Percentiles rank a stretch among this genome's conserved stretches.
Conservation (phyloP, 2,113 vertebrate genomes). For the Stomatorhinus ivindoensis region DNA sequence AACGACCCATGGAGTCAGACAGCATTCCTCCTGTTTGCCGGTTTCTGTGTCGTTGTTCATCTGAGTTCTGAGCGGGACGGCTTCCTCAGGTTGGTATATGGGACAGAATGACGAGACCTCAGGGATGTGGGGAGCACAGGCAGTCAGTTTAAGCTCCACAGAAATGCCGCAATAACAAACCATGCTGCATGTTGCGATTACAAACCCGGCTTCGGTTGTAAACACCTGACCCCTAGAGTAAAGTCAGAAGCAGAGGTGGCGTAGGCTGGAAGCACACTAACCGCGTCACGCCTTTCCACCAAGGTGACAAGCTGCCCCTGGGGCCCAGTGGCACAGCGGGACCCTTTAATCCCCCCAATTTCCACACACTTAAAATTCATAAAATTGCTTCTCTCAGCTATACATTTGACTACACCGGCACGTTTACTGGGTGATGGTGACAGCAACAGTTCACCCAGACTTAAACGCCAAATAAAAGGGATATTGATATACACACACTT, state of each 20-base stretch:
- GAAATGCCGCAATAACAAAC: not conserved
- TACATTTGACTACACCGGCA: not conserved
- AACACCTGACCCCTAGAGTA: not conserved
- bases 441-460: not conserved
- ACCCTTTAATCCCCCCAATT: not conserved
- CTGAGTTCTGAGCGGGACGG: not conserved
- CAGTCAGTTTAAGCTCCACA: not conserved
- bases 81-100: not conserved
- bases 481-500: not conserved
- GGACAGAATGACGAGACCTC: not conserved
- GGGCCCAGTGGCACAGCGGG: not conserved
- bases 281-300: not conserved
- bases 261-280: not conserved
- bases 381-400: not conserved
- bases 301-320: not conserved
- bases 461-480: not conserved
- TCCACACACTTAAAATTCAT: not conserved
- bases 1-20: conserved; percentile 39
- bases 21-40: not conserved
- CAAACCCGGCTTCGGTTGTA: not conserved
- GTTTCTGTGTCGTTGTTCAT: not conserved
- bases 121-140: not conserved
- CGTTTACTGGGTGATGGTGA: not conserved
- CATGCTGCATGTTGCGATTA: not conserved
- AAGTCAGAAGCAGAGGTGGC: not conserved